phyloP scores from a whole-genome alignment of 2,797 vertebrate genomes.

The Glyptemys insculpta region DNA sequence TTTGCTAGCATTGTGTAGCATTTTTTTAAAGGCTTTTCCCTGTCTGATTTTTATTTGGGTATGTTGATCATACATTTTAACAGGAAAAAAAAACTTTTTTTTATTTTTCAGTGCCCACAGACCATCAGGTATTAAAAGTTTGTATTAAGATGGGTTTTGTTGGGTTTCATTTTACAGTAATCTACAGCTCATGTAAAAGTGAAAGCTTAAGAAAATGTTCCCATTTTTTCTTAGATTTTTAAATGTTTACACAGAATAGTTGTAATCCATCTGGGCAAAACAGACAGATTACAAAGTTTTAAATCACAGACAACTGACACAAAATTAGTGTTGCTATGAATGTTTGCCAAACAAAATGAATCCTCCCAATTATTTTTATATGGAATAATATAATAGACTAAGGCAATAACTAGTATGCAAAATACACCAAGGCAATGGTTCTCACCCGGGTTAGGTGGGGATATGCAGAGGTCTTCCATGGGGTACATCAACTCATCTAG shows the following conservation, averaged over 20 bases:
- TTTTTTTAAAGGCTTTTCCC: neutral
- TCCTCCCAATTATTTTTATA: slow-evolving; percentile 21
- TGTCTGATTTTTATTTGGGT: neutral
- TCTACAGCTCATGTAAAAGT: neutral
- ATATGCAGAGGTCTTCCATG: no score
- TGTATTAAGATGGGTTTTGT: neutral
- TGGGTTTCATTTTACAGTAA: neutral
- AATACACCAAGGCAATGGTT: neutral
- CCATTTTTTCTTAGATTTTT: neutral
- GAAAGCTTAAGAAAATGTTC: neutral
- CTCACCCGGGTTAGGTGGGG: no score
- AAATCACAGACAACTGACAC: neutral
- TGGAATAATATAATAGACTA: neutral
- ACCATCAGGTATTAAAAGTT: neutral
- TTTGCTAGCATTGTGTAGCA: neutral
- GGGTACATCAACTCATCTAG: no score
- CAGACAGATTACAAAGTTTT: neutral
- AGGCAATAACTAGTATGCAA: neutral
- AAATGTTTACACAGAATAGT: neutral
- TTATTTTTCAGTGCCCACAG: neutral
- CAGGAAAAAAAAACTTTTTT: neutral
- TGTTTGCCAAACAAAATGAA: neutral
- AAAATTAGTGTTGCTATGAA: neutral
- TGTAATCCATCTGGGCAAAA: neutral
- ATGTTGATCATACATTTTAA: neutral